Evolutionary conservation across 2,113 vertebrate species (phyloP).

Genomic region (Catharus fuscescens): DNA sequence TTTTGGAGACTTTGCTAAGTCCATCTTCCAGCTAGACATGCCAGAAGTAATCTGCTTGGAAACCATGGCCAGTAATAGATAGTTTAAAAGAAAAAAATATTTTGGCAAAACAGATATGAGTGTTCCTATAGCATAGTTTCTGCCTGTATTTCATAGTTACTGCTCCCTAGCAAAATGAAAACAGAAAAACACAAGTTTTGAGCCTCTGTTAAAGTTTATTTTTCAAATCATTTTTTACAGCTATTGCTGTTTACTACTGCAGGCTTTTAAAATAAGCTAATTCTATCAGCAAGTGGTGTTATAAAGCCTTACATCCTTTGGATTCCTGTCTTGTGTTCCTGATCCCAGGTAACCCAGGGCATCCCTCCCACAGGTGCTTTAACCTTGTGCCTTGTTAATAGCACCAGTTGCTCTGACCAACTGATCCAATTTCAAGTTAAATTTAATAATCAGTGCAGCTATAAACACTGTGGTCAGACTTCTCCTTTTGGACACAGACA

Average conservation of each 20-base stretch:
- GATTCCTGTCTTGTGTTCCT: neutral
- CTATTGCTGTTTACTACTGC: neutral
- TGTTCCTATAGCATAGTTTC: neutral
- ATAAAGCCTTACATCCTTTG: neutral
- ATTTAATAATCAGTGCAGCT: neutral
- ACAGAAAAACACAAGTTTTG: neutral
- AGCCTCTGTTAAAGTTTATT: neutral
- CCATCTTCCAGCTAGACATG: neutral
- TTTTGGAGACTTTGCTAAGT: neutral
- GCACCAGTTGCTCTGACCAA: neutral
- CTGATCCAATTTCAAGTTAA: neutral
- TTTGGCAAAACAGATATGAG: neutral
- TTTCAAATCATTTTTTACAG: neutral
- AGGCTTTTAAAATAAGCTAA: neutral
- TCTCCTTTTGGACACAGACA: neutral
- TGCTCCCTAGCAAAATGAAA: neutral
- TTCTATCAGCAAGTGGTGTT: neutral
- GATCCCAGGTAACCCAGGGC: neutral
- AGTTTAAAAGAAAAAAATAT: neutral
- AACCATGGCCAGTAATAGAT: neutral
- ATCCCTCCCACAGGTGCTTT: accelerated
- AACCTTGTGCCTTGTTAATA: neutral
- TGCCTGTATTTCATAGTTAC: neutral
- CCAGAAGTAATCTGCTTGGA: neutral
- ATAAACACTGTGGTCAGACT: neutral